Percentiles rank a stretch among this genome's conserved stretches.
Evolutionary conservation across 1,140 invertebrate species (phyloP).

Genomic region (Doryteuthis pealeii): DNA sequence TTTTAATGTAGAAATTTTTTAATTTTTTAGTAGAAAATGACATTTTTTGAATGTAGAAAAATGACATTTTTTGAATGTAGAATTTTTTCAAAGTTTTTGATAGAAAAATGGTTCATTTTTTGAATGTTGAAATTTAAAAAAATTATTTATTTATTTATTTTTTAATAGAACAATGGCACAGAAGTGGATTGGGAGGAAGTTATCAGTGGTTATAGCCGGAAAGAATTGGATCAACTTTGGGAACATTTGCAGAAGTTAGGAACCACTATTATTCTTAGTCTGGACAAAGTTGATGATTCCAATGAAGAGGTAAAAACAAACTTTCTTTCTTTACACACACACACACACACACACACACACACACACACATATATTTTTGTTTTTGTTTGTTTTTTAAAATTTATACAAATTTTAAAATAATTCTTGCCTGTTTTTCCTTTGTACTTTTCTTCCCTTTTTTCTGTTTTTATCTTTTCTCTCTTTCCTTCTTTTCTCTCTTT

Average conservation of each 20-base stretch:
- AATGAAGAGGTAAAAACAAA: constrained; percentile 8
- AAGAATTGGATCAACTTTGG: constrained; percentile 36
- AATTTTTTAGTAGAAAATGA: too few relatives aligned
- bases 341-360: background rate
- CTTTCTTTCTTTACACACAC: background rate
- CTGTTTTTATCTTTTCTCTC: too few relatives aligned
- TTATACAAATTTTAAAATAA: too few relatives aligned
- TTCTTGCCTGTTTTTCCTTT: too few relatives aligned
- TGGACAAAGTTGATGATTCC: constrained; percentile 25
- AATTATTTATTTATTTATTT: background rate
- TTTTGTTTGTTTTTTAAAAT: background rate
- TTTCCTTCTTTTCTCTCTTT: too few relatives aligned
- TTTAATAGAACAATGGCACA: constrained; percentile 10
- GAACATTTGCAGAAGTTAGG: constrained; percentile 28
- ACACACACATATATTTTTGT: background rate
- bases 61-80: too few relatives aligned
- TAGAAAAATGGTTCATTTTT: too few relatives aligned
- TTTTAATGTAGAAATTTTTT: too few relatives aligned
- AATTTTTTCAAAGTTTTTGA: too few relatives aligned
- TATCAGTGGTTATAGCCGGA: constrained; percentile 29
- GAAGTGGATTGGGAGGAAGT: constrained; percentile 25
- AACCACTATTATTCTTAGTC: constrained; percentile 26
- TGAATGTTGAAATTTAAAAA: too few relatives aligned
- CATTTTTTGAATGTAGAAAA: too few relatives aligned
- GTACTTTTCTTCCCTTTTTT: too few relatives aligned